These are phyloP conservation scores for Drosophila monieri DNA, from an alignment of 2,888 invertebrate genomes.

Conservation along the genomic window DNA sequence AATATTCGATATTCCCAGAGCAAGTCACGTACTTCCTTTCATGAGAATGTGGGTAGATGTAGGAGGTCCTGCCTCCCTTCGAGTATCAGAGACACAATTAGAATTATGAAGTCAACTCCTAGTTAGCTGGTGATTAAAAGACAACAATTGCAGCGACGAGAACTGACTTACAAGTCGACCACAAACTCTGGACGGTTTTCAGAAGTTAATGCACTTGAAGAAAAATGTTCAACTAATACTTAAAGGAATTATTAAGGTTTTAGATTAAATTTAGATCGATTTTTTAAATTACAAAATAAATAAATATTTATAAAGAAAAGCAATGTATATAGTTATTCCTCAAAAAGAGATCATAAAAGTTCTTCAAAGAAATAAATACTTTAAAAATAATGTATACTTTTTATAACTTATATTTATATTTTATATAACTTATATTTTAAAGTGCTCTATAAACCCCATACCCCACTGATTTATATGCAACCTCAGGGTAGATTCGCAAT, in stretches of 20 bases:
- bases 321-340: too few relatives aligned
- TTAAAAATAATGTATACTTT: too few relatives aligned
- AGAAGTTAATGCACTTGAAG: conserved; percentile 10
- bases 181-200: conserved; percentile 28
- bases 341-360: too few relatives aligned
- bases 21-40: conserved; percentile 37
- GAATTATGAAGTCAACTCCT: conserved; percentile 53
- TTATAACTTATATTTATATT: not conserved
- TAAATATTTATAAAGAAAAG: too few relatives aligned
- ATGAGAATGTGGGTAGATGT: not conserved
- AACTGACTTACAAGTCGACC: conserved; percentile 61
- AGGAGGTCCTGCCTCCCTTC: conserved; percentile 16
- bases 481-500: conserved; percentile 68
- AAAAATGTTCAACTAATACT: not conserved
- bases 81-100: conserved; percentile 41
- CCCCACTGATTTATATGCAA: conserved; percentile 3
- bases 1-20: conserved; percentile 15
- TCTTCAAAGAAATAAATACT: too few relatives aligned
- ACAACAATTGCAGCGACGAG: conserved; percentile 65
- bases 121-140: conserved; percentile 74
- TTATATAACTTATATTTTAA: not conserved
- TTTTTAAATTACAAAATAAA: not conserved
- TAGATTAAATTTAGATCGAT: not conserved
- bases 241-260: not conserved
- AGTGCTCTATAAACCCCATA: conserved; percentile 8